phyloP scores from a whole-genome alignment of 2,888 invertebrate genomes.

The Parthenolecanium corni region DNA sequence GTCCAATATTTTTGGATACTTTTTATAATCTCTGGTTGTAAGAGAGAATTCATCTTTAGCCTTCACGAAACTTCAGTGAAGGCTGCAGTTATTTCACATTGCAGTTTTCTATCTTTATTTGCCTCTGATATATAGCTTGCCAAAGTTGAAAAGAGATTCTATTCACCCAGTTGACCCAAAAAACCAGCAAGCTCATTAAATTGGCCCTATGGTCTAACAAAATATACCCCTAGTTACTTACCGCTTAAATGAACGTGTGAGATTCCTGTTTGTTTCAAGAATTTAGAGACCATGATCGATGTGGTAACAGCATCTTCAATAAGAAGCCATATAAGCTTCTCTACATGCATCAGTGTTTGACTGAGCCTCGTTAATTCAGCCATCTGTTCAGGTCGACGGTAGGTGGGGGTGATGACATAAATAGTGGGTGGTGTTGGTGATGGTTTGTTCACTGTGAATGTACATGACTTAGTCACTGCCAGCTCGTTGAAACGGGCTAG shows the following conservation, averaged over 20 bases:
- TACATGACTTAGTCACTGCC: conserved; percentile 10
- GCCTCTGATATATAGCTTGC: too few species aligned
- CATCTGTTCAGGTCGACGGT: conserved; percentile 61
- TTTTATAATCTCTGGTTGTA: too few species aligned
- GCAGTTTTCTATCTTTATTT: too few species aligned
- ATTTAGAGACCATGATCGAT: conserved; percentile 42
- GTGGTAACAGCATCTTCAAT: conserved; percentile 54
- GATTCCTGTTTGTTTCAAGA: conserved; percentile 45
- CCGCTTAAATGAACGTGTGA: conserved; percentile 48
- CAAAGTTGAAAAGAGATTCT: neutral
- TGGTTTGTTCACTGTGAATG: neutral
- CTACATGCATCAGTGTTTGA: conserved; percentile 56
- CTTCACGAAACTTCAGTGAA: too few species aligned
- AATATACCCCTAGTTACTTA: conserved; percentile 37
- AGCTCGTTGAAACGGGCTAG: conserved; percentile 18
- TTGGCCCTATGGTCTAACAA: neutral
- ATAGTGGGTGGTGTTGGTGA: conserved; percentile 37
- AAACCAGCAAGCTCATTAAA: too few species aligned
- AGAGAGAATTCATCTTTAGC: too few species aligned
- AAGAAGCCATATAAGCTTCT: conserved; percentile 59
- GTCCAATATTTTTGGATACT: too few species aligned
- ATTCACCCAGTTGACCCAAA: neutral
- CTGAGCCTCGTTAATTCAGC: conserved; percentile 65
- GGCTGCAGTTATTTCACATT: too few species aligned
- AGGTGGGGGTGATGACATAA: conserved; percentile 63